Base-by-base conservation (phyloP, 2,888 invertebrate species). In the Drosophila kanekoi region DNA sequence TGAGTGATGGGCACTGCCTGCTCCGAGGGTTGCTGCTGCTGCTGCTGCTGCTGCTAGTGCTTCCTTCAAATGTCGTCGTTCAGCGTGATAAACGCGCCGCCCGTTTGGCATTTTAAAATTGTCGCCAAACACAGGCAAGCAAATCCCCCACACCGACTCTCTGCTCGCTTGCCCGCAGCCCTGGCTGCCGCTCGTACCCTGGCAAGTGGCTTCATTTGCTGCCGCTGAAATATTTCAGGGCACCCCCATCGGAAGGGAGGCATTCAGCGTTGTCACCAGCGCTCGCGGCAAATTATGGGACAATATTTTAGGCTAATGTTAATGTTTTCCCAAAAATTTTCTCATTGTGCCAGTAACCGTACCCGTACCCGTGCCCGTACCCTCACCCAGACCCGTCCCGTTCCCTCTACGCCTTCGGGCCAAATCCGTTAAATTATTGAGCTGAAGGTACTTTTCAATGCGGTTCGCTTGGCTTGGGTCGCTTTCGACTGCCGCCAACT, bases 241-340 rank as follows among this genome's bases (percentile, higher is more conserved):
- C 64, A 59, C 67, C 54, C 48, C 57, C 48, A 41, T 35, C 37
- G 33, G 41, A n/a, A 16, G 49, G 47, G 38, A 47, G 44, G 49
- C 28, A 28, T 8, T 28, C 28, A 28, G 62, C 77, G 72, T 84
- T 84, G 87, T 86, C 88, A 79, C 78, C 79, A 77, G 74, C 72
- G 88, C 90, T 84, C 70, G 75, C 87, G 91, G 91, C 91, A 90
- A 91, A 91, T 87, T 90, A 90, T 90, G 85, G 83, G 79, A 89
- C 89, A 89, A 90, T 91, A 91, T 90, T 90, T 91, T 90, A 91
- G 83, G 90, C 90, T 90, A 90, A 91, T 90, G 90, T 89, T 90
- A 90, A 91, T 91, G 89, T 88, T 81, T 83, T 81, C 81, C 80
- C 81, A 88, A 86, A 86, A 86, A 88, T 84, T 45, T 82, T 80